Percentiles rank a stretch among this genome's conserved stretches.
phyloP scores from a whole-genome alignment of 2,113 vertebrate species.

The Melospiza melodia region DNA sequence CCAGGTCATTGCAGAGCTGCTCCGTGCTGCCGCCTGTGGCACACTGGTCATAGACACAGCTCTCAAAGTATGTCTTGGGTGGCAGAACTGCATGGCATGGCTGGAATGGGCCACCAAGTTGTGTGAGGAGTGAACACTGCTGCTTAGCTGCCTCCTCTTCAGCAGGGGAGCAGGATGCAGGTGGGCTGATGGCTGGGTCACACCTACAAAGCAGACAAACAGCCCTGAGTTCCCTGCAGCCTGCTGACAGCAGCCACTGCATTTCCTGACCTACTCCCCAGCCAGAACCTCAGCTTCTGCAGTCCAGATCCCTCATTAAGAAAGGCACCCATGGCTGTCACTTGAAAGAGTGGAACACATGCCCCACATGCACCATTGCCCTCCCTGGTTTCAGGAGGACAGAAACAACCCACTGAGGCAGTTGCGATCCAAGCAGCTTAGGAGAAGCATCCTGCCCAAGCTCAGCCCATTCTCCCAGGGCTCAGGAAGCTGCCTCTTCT shows the following conservation, averaged over 20 bases:
- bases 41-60: constrained; percentile 81
- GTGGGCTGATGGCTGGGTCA: neutral
- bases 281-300: neutral
- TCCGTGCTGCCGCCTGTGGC: constrained; percentile 13
- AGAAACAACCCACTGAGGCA: too few relatives aligned
- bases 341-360: neutral
- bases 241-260: neutral
- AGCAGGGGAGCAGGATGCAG: neutral
- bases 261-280: neutral
- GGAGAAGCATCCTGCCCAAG: neutral
- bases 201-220: neutral
- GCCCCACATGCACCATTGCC: neutral
- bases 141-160: neutral
- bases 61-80: constrained; percentile 72
- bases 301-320: neutral
- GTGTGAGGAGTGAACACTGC: constrained; percentile 74
- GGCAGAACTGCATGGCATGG: constrained; percentile 69
- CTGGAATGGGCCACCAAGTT: constrained; percentile 70
- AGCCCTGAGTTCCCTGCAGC: neutral
- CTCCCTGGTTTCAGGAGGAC: neutral
- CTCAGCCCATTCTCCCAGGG: neutral
- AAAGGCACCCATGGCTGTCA: neutral
- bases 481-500: neutral
- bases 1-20: constrained; percentile 75
- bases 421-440: rapidly evolving